A percentile compares a stretch with the other conserved stretches of the same genome.
Evolutionary conservation across 2,888 invertebrate species (phyloP).

Genomic region (Drosophila barbarae): DNA sequence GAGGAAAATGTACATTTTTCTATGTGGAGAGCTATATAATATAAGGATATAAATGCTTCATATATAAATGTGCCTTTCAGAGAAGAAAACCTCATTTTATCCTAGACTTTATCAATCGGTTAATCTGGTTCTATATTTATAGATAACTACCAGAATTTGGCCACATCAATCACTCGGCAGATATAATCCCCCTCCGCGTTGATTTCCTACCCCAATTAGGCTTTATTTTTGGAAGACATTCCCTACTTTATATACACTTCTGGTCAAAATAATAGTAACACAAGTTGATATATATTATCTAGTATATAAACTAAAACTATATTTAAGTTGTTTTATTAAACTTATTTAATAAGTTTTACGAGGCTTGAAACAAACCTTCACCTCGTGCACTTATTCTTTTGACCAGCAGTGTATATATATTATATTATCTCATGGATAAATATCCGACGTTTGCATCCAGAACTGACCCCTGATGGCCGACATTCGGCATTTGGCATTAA

Average conservation of each 20-base stretch:
- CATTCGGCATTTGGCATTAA: slow-evolving; percentile 5
- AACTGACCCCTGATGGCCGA: slow-evolving; percentile 25
- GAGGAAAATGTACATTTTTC: background rate
- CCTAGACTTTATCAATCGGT: background rate
- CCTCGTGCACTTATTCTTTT: no score
- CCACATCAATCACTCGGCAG: slow-evolving; percentile 16
- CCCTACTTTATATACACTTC: background rate
- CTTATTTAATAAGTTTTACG: no score
- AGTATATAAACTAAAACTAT: no score
- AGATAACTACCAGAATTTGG: background rate
- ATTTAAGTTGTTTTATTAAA: no score
- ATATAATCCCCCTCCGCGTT: background rate
- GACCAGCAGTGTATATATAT: background rate
- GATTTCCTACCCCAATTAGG: slow-evolving; percentile 20
- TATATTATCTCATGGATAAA: slow-evolving; percentile 13
- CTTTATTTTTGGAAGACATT: background rate
- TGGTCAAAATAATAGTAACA: no score
- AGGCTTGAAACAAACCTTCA: no score
- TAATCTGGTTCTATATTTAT: background rate
- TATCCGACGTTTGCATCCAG: slow-evolving; percentile 8
- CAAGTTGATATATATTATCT: no score
- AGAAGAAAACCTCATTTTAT: no score
- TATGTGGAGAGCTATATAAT: no score
- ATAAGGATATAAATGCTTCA: no score
- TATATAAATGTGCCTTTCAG: no score